phyloP scores from a whole-genome alignment of 2,797 vertebrate genomes.

The Nyctibius grandis region DNA sequence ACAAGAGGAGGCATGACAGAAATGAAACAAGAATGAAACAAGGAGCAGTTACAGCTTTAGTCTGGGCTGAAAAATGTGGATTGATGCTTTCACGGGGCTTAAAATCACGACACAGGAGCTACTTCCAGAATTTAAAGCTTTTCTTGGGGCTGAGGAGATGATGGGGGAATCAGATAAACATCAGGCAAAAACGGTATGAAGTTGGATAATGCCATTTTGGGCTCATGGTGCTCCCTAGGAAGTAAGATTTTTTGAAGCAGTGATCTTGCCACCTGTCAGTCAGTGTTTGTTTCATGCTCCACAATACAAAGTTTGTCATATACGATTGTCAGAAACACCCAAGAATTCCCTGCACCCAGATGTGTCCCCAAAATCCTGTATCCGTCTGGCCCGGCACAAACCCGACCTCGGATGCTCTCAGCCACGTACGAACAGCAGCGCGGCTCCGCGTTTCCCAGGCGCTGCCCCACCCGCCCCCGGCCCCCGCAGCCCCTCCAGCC shows the following conservation, averaged over 20 bases:
- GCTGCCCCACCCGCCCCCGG: not conserved
- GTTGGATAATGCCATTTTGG: fast-evolving
- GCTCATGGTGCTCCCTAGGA: not conserved
- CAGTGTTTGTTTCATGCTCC: fast-evolving
- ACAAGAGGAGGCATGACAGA: not conserved
- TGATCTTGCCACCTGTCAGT: fast-evolving
- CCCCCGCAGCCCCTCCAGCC: no score
- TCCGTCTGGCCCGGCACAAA: not conserved
- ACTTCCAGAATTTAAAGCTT: not conserved
- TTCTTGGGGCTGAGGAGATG: not conserved
- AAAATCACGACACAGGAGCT: not conserved
- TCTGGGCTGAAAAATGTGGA: not conserved
- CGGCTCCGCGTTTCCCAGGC: no score
- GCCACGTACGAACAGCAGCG: no score
- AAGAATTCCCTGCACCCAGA: not conserved
- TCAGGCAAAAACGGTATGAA: fast-evolving
- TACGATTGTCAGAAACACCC: fast-evolving
- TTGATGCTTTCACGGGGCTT: fast-evolving
- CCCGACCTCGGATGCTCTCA: not conserved
- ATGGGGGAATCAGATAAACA: no score
- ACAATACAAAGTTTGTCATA: fast-evolving
- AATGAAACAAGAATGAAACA: not conserved
- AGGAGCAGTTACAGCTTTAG: not conserved
- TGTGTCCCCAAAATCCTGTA: fast-evolving
- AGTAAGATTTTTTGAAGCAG: not conserved